Conservation (phyloP, 1,140 invertebrate species). For the Zaprionus kolodkinae region DNA sequence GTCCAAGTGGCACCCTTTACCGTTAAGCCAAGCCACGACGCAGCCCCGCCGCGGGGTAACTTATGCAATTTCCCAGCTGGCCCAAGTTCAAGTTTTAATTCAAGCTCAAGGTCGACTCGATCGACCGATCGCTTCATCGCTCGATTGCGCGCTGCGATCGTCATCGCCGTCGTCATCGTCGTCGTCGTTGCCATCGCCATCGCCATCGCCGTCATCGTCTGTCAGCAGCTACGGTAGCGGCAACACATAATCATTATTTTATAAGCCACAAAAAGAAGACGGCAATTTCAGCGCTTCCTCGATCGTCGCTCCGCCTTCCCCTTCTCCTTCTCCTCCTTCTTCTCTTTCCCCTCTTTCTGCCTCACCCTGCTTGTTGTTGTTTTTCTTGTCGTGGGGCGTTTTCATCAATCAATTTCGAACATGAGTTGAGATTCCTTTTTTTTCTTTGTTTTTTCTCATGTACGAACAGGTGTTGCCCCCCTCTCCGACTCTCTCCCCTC, state of each 20-base stretch:
- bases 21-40: constrained; percentile 8
- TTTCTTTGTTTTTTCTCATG: constrained; percentile 35
- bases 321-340: not conserved
- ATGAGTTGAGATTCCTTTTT: constrained; percentile 44
- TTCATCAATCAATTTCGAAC: constrained; percentile 73
- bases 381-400: constrained; percentile 58
- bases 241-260: constrained; percentile 75
- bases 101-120: constrained; percentile 71
- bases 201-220: constrained; percentile 19
- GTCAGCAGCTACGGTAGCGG: constrained; percentile 55
- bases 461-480: constrained; percentile 30
- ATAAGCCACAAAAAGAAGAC: constrained; percentile 59
- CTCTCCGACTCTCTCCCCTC: not conserved
- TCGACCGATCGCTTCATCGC: not conserved
- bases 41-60: constrained; percentile 8
- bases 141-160: not conserved
- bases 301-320: constrained; percentile 7
- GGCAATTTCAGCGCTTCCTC: constrained; percentile 51
- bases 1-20: constrained; percentile 35
- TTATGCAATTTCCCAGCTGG: constrained; percentile 58
- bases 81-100: constrained; percentile 66
- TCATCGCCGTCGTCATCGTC: constrained; percentile 27
- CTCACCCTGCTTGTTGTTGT: constrained; percentile 17
- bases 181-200: not conserved
- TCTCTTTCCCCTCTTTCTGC: no score